These are phyloP conservation scores for Mythimna ferrago DNA, from an alignment of 2,888 invertebrate genomes.

Conservation along the genomic window DNA sequence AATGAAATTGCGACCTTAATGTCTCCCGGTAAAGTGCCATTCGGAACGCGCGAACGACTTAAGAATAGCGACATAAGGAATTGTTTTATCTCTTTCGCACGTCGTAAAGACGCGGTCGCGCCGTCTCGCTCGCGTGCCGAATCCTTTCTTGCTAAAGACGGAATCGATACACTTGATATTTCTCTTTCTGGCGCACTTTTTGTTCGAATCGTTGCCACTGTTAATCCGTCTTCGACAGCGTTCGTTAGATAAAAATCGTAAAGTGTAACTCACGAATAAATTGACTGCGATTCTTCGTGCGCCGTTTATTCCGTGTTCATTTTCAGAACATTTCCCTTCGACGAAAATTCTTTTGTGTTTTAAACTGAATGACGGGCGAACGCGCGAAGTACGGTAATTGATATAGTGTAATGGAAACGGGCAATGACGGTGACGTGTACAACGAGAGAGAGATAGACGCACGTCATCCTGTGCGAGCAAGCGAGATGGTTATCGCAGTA, in stretches of 20 bases:
- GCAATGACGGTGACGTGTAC: constrained; percentile 86
- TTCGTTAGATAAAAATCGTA: constrained; percentile 86
- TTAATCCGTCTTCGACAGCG: constrained; percentile 87
- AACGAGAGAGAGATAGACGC: constrained; percentile 83
- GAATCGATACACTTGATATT: constrained; percentile 85
- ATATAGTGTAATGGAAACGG: constrained; percentile 90
- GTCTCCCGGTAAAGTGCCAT: constrained; percentile 85
- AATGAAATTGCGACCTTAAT: constrained; percentile 89
- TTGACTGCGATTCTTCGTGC: constrained; percentile 81
- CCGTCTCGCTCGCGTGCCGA: constrained; percentile 81
- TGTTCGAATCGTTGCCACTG: constrained; percentile 82
- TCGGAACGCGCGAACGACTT: constrained; percentile 85
- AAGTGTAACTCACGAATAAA: constrained; percentile 85
- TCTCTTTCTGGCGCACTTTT: constrained; percentile 88
- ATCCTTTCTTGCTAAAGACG: constrained; percentile 85
- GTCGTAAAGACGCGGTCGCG: constrained; percentile 85
- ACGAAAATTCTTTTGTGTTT: constrained; percentile 71
- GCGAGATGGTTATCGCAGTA: constrained; percentile 80
- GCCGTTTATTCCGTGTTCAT: constrained; percentile 80
- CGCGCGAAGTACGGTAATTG: constrained; percentile 79
- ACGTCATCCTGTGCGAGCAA: constrained; percentile 76
- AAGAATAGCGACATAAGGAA: constrained; percentile 90
- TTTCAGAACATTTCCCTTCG: constrained; percentile 75
- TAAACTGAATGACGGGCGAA: constrained; percentile 60
- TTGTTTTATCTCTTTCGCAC: constrained; percentile 90